Base-by-base conservation (phyloP, 2,888 invertebrate genomes). In the Sinodicranocentrus sp. region DNA sequence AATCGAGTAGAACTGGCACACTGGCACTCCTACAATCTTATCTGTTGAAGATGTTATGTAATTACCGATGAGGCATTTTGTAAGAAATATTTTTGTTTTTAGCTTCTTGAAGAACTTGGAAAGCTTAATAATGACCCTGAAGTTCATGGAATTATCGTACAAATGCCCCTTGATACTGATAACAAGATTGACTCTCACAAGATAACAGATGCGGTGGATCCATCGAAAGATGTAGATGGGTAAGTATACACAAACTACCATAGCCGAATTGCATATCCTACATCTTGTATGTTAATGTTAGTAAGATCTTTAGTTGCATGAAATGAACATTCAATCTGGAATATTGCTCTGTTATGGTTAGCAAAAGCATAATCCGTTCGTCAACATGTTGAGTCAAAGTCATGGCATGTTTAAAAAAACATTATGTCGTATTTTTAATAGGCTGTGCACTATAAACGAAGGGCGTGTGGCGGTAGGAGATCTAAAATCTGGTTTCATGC, bases 171-270 rank as follows among this genome's bases (percentile, higher is more conserved):
- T 84, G 99, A 99, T 90, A 93, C 94, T 39, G 93, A 93, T 0
- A 94, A 94, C 89, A 90, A 93, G 88, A 98, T 99, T 86, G 95
- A 99, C 91, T 94, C 96, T 0, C 95, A 96, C 90, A 92, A 95
- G 76, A 93, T 98, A 89, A 96, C 97, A 0, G 97, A 99, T 90
- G 92, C 95, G 3, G 98, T 99, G 2, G 93, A 94, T 0, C 95
- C 97, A 0, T 93, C 93, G 61, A 99, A 99, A 91, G 98, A 98
- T 92, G 98, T 98, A 19, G 98, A 98, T 91, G 98, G 97, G 97
- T 97, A 92, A 91, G 91, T 48, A 5, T n/a, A n/a, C n/a, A n/a
- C n/a, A n/a, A n/a, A n/a, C n/a, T n/a, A n/a, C n/a, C n/a, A n/a
- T n/a, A n/a, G n/a, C n/a, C n/a, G n/a, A n/a, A n/a, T n/a, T n/a